Percentiles rank a stretch among this genome's conserved stretches.
phyloP scores from a whole-genome alignment of 2,113 vertebrate genomes.

The Cryptotis parvus region DNA sequence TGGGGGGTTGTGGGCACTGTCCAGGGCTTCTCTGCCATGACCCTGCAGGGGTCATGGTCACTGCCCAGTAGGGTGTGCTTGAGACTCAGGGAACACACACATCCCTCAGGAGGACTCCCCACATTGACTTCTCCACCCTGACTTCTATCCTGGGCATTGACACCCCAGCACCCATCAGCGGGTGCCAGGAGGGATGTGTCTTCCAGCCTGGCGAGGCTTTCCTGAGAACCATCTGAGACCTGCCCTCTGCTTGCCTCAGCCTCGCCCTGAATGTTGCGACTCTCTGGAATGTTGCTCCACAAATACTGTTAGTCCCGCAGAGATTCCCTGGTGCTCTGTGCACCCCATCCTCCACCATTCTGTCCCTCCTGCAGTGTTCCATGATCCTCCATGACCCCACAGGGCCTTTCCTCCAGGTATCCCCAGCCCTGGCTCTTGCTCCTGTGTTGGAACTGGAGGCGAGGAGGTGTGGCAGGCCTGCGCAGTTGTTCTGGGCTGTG shows the following conservation, averaged over 20 bases:
- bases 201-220: neutral
- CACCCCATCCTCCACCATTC: neutral
- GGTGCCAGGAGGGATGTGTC: neutral
- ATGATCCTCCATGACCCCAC: neutral
- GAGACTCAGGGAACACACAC: too few relatives aligned
- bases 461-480: too few relatives aligned
- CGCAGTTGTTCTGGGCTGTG: too few relatives aligned
- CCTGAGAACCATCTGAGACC: neutral
- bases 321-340: neutral
- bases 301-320: neutral
- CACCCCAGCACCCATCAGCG: too few relatives aligned
- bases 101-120: too few relatives aligned
- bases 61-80: too few relatives aligned
- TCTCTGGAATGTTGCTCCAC: neutral
- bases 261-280: neutral
- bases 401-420: neutral
- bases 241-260: rapidly evolving
- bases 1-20: too few relatives aligned
- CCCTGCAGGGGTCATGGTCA: too few relatives aligned
- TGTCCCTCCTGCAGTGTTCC: too few relatives aligned
- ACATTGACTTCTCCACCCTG: too few relatives aligned
- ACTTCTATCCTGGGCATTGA: too few relatives aligned
- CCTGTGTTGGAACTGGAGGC: neutral
- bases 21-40: too few relatives aligned
- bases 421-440: neutral